A percentile compares a stretch with the other conserved stretches of the same genome.
phyloP scores from a whole-genome alignment of 37 sponge, comb jelly and placozoan species.

The Theonella swinhoei region DNA sequence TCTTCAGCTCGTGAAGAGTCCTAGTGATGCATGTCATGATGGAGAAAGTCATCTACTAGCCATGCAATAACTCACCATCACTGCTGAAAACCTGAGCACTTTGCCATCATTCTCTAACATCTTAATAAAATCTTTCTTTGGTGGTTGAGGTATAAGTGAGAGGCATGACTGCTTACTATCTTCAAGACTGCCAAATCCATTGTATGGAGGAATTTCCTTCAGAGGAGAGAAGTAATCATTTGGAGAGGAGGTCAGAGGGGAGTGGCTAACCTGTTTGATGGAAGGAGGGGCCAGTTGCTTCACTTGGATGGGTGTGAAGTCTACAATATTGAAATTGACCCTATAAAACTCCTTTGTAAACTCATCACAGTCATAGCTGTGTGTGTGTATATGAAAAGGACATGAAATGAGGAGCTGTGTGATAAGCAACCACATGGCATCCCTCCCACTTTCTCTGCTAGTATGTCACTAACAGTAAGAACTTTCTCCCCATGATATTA shows the following conservation, averaged over 20 bases:
- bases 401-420: background rate
- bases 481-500: constrained; percentile 85
- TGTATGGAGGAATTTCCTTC: constrained; percentile 90
- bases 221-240: too few relatives aligned
- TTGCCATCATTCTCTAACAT: constrained; percentile 97
- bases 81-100: constrained; percentile 86
- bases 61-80: constrained; percentile 79
- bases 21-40: constrained; percentile 16
- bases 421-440: too few relatives aligned
- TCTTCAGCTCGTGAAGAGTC: constrained; percentile 88
- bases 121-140: constrained; percentile 97
- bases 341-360: constrained; percentile 88
- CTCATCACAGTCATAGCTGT: constrained; percentile 92
- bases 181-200: constrained; percentile 96
- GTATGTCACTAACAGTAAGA: constrained; percentile 71
- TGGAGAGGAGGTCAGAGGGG: background rate
- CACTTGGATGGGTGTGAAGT: constrained; percentile 66
- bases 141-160: constrained; percentile 96
- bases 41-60: too few relatives aligned
- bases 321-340: constrained; percentile 58
- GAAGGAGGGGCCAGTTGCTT: constrained; percentile 27
- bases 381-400: background rate
- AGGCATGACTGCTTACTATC: constrained; percentile 95
- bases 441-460: too few relatives aligned
- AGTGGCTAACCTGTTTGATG: constrained; percentile 35